These are phyloP conservation scores for Cryptocheilus praepositus DNA, from an alignment of 2,888 invertebrate genomes.

Conservation along the genomic window DNA sequence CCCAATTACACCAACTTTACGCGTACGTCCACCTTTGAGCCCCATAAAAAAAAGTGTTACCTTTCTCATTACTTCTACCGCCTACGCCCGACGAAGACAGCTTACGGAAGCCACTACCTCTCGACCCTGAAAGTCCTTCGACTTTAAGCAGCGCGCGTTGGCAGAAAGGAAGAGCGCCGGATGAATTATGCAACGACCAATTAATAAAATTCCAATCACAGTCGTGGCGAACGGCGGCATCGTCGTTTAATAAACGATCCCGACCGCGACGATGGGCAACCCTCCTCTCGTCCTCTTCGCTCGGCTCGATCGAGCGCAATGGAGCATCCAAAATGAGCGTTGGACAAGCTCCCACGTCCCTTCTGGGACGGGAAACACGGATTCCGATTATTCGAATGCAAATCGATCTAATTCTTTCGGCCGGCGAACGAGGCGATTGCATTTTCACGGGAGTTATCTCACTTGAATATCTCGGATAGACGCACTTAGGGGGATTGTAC, in stretches of 20 bases:
- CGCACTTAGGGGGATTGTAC: background rate
- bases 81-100: too few species aligned
- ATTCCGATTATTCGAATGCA: slow-evolving; percentile 6
- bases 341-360: background rate
- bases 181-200: slow-evolving; percentile 68
- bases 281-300: slow-evolving; percentile 4
- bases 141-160: slow-evolving; percentile 43
- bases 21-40: too few species aligned
- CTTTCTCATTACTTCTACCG: too few species aligned
- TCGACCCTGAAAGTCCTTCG: slow-evolving; percentile 17
- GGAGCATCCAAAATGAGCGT: slow-evolving; percentile 33
- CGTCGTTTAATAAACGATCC: slow-evolving; percentile 52
- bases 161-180: slow-evolving; percentile 47
- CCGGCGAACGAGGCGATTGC: background rate
- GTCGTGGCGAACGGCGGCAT: slow-evolving; percentile 45
- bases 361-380: background rate
- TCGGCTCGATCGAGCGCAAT: slow-evolving; percentile 22
- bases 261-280: too few species aligned
- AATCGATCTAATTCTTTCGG: slow-evolving; percentile 4
- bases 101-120: too few species aligned
- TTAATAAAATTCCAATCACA: slow-evolving; percentile 69
- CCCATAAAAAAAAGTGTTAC: too few species aligned
- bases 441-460: slow-evolving; percentile 2
- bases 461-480: slow-evolving; percentile 8
- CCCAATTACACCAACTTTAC: too few species aligned